Evolutionary conservation across 1,140 invertebrate species (phyloP), one percentile per base, ranked within the genome.

Genomic region (Papilio helenus): DNA sequence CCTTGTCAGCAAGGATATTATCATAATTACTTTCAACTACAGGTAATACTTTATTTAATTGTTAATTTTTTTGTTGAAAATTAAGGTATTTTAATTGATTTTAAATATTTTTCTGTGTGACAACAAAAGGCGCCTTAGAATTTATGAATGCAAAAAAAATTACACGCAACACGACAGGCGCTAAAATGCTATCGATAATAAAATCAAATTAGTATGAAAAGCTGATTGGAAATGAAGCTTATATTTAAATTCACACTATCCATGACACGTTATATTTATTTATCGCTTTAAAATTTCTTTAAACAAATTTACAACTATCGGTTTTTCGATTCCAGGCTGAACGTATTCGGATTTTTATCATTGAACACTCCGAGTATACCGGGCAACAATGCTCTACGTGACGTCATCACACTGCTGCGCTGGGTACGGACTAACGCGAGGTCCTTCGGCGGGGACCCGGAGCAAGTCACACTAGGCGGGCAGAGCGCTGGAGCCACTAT

Each of bases 21-120:
- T 97, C 1, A 92, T 97, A n/a, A 96, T 97, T 3, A 96, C 96
- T 0, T 94, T 97, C 18, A 97, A 97, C 83, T 97, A 97, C 85
- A 92, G 92, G 92, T 92, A 82, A 78, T 44, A 78, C 26, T 49
- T 29, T 68, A 34, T 68, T 68, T 68, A 16, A 1, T 65, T n/a
- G n/a, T n/a, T n/a, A n/a, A 12, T 46, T 12, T 46, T 14, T 46
- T 14, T 46, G 1, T 46, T 46, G 10, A 46, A 3, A 46, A 46
- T 46, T 5, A 5, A 39, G 8, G 7, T 39, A 8, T 39, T 39
- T 39, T 39, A 0, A 39, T 8, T 39, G 7, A 39, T 8, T 8
- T 39, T 39, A 0, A 39, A 39, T 39, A 39, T 39, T 39, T 39
- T 39, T 39, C 34, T 39, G 0, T 39, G 34, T 39, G 34, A 39